Conservation (phyloP, 23 tunicate species). For the Diplosoma virens region DNA sequence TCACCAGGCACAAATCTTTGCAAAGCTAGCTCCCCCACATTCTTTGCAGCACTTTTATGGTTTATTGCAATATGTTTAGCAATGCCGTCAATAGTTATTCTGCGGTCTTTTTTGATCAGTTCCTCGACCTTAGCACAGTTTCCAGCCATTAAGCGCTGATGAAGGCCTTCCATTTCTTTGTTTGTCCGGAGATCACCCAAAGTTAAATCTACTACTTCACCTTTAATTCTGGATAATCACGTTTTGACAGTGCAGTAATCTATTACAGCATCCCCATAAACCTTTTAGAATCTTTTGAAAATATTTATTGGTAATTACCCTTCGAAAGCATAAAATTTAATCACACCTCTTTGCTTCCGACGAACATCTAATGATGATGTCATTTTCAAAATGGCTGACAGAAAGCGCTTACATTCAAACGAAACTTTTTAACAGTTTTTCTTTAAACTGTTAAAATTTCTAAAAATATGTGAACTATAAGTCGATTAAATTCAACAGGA, state of each 20-base stretch:
- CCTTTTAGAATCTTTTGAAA: not conserved
- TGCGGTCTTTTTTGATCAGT: too few relatives aligned
- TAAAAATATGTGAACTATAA: not conserved
- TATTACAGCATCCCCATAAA: conserved; percentile 1
- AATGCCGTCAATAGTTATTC: not conserved
- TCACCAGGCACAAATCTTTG: not conserved
- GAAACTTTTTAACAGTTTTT: not conserved
- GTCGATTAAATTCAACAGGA: not conserved
- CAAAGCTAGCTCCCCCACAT: too few relatives aligned
- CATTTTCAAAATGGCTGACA: conserved; percentile 1
- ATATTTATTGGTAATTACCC: not conserved
- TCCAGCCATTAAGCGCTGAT: too few relatives aligned
- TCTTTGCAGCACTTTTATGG: too few relatives aligned
- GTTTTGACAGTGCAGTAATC: not conserved
- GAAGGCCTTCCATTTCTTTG: not conserved
- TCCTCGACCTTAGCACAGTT: too few relatives aligned
- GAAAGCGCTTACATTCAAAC: not conserved
- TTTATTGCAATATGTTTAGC: too few relatives aligned
- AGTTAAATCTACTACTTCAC: too few relatives aligned
- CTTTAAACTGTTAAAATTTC: not conserved
- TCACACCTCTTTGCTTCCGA: conserved; percentile 20
- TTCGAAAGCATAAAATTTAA: conserved; percentile 1
- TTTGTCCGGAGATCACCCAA: not conserved
- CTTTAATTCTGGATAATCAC: too few relatives aligned
- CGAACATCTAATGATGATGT: conserved; percentile 7